Percentiles rank a stretch among this genome's conserved stretches.
These are phyloP conservation scores for Spisula subtruncata DNA, from an alignment of 2,888 invertebrate genomes.

Conservation along the genomic window DNA sequence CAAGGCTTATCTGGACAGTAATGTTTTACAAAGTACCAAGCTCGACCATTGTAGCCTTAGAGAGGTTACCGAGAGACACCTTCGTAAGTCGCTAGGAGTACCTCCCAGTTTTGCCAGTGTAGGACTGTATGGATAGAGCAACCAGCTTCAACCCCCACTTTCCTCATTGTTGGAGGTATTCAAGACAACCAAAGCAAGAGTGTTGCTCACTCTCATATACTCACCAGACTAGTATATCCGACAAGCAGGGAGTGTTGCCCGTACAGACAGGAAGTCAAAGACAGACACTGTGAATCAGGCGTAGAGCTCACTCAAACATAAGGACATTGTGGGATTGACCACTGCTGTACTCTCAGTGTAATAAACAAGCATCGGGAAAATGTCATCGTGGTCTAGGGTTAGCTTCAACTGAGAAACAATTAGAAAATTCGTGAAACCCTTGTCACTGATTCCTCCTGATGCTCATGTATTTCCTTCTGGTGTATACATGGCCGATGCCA, in stretches of 20 bases:
- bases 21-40: not conserved
- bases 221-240: not conserved
- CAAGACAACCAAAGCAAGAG: too few species aligned
- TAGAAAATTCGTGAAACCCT: too few species aligned
- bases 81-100: not conserved
- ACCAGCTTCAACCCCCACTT: not conserved
- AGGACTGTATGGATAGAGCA: not conserved
- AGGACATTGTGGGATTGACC: constrained; percentile 21
- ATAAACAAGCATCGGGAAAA: too few species aligned
- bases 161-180: not conserved
- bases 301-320: constrained; percentile 23
- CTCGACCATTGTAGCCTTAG: constrained; percentile 37
- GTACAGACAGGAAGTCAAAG: constrained; percentile 6
- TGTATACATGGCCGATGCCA: too few species aligned
- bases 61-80: not conserved
- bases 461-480: too few species aligned
- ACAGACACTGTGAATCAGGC: too few species aligned
- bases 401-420: too few species aligned
- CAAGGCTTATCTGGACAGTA: not conserved
- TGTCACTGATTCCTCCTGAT: too few species aligned
- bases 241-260: not conserved
- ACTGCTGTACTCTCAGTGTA: too few species aligned
- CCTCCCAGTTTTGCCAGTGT: not conserved
- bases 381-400: too few species aligned
- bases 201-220: not conserved